phyloP scores from a whole-genome alignment of 2,113 vertebrate species.

The Globicephala melas region DNA sequence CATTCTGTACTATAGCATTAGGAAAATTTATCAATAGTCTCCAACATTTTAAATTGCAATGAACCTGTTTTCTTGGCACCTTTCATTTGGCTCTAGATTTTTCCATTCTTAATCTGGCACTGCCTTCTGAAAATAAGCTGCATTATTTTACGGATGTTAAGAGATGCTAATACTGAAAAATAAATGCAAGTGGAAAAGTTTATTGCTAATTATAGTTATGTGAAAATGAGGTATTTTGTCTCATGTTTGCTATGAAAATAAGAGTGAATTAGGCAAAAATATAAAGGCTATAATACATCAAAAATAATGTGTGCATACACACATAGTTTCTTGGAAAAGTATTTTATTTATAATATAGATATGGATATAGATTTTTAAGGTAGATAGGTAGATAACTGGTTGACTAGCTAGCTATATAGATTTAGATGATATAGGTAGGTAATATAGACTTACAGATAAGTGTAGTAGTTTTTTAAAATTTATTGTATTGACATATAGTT shows the following conservation, averaged over 20 bases:
- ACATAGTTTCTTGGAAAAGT: neutral
- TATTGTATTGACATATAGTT: no score
- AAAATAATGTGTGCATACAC: neutral
- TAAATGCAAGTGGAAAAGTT: neutral
- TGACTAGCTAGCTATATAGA: neutral
- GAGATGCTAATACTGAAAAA: neutral
- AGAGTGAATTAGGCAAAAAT: neutral
- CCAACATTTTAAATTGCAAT: neutral
- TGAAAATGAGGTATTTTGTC: neutral
- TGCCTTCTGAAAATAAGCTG: neutral
- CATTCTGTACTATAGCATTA: conserved; percentile 34
- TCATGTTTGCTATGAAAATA: neutral
- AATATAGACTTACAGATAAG: neutral
- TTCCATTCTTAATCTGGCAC: neutral
- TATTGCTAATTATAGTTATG: neutral
- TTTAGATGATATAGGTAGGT: neutral
- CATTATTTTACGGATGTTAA: neutral
- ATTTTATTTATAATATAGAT: neutral
- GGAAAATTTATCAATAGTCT: neutral
- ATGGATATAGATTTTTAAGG: neutral
- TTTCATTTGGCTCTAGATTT: neutral
- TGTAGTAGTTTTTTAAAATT: no score
- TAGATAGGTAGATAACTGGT: neutral
- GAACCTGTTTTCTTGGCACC: neutral
- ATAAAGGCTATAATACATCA: neutral